A percentile compares a stretch with the other conserved stretches of the same genome.
Conservation (phyloP, 2,113 vertebrate genomes). For the Plecotus auritus region DNA sequence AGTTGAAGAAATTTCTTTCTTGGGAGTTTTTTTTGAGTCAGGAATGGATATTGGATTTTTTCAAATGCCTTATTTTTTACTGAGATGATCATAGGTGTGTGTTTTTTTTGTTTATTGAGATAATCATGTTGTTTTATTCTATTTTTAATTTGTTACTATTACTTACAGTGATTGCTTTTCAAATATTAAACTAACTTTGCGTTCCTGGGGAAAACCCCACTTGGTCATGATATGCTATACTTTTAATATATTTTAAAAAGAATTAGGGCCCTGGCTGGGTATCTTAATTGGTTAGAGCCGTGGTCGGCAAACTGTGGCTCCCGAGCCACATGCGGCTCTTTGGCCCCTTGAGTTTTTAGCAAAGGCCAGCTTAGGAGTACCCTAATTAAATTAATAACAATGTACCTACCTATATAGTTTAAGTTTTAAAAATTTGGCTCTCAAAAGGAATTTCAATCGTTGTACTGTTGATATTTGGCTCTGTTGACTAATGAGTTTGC, state of each 20-base stretch:
- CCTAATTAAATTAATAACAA: too few relatives aligned
- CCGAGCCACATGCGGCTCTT: too few relatives aligned
- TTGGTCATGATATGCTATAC: neutral
- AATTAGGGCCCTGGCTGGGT: neutral
- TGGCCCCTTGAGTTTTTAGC: too few relatives aligned
- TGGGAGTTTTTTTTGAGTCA: neutral
- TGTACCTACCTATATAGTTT: too few relatives aligned
- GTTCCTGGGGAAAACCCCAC: neutral
- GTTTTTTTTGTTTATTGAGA: neutral
- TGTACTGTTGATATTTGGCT: too few relatives aligned
- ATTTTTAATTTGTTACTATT: conserved; percentile 30
- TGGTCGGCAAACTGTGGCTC: too few relatives aligned
- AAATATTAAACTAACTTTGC: neutral
- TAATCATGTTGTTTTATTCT: neutral
- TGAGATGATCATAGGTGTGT: neutral
- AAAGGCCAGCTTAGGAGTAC: too few relatives aligned
- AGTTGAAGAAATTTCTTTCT: conserved; percentile 3
- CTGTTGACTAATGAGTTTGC: too few relatives aligned
- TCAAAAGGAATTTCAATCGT: too few relatives aligned
- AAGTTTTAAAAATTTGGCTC: too few relatives aligned
- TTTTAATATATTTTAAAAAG: neutral
- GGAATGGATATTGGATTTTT: conserved; percentile 24
- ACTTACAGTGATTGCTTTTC: conserved; percentile 32
- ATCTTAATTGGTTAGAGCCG: neutral
- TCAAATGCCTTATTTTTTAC: neutral